phyloP scores from a whole-genome alignment of 2,113 vertebrate species.

The Rissa tridactyla region DNA sequence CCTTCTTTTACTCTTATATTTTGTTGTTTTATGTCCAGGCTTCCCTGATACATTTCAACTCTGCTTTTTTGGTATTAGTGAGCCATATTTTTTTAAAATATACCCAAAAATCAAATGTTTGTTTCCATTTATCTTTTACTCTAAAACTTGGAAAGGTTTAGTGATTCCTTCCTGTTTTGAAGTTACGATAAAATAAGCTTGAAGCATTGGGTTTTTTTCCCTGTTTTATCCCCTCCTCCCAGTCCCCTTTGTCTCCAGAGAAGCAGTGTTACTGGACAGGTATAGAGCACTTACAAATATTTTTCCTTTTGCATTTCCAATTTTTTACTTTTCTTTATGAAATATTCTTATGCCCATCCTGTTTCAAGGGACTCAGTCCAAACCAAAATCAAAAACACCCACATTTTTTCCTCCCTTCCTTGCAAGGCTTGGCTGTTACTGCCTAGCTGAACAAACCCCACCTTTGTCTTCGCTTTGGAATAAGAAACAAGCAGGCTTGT shows the following conservation, averaged over 20 bases:
- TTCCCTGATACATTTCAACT: not conserved
- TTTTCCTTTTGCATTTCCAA: not conserved
- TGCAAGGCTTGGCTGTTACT: not conserved
- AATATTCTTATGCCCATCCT: not conserved
- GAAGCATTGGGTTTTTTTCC: not conserved
- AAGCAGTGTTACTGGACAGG: not conserved
- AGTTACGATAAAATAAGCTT: not conserved
- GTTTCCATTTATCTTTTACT: not conserved
- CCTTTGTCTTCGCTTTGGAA: not conserved
- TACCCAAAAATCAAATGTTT: not conserved
- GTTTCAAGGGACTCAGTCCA: not conserved
- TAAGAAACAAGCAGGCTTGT: conserved; percentile 36
- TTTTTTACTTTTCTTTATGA: not conserved
- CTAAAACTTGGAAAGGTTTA: not conserved
- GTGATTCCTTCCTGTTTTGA: not conserved
- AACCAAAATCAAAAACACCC: not conserved
- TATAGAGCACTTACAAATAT: not conserved
- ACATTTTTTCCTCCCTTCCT: not conserved
- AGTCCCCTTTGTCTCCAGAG: not conserved
- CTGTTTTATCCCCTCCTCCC: not conserved
- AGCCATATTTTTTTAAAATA: not conserved
- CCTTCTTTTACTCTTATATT: not conserved
- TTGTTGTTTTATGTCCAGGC: not conserved
- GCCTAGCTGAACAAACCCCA: conserved; percentile 30
- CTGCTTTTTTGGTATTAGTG: not conserved